Evolutionary conservation across 2,113 vertebrate species (phyloP).

Genomic region (Ciconia maguari): DNA sequence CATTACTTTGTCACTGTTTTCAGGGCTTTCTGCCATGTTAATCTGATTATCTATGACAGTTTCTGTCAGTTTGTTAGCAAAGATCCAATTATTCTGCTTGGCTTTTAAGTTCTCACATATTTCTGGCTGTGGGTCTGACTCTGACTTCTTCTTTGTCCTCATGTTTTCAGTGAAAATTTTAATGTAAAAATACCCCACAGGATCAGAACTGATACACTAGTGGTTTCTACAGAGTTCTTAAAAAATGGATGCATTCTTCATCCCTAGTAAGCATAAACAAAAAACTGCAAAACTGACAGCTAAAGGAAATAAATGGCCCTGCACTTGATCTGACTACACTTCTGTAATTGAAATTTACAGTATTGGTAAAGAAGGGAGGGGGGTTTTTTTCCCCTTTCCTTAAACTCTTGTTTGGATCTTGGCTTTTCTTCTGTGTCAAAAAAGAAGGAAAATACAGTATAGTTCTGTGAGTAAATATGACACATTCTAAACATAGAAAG

Average conservation of each 20-base stretch:
- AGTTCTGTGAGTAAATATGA: not conserved
- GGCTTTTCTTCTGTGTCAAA: not conserved
- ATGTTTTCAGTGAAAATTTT: not conserved
- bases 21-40: slow-evolving; percentile 54
- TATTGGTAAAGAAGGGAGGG: not conserved
- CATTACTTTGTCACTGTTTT: slow-evolving; percentile 32
- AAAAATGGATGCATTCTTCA: not conserved
- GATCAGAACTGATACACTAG: not conserved
- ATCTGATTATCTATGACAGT: slow-evolving; percentile 61
- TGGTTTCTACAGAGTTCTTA: not conserved
- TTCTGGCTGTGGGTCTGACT: slow-evolving; percentile 28
- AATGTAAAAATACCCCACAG: not conserved
- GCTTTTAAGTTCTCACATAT: slow-evolving; percentile 52
- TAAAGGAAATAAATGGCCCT: not conserved
- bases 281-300: not conserved
- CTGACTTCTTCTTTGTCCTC: slow-evolving; percentile 18
- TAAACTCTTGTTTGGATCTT: not conserved
- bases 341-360: not conserved
- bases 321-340: not conserved
- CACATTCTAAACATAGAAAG: not conserved
- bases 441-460: not conserved
- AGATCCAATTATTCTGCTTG: slow-evolving; percentile 62
- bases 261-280: not conserved
- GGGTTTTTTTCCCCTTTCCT: accelerated
- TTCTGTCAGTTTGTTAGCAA: slow-evolving; percentile 51